A percentile compares a stretch with the other conserved stretches of the same genome.
phyloP scores from a whole-genome alignment of 2,797 vertebrate species.

The Sandelia bainsii region DNA sequence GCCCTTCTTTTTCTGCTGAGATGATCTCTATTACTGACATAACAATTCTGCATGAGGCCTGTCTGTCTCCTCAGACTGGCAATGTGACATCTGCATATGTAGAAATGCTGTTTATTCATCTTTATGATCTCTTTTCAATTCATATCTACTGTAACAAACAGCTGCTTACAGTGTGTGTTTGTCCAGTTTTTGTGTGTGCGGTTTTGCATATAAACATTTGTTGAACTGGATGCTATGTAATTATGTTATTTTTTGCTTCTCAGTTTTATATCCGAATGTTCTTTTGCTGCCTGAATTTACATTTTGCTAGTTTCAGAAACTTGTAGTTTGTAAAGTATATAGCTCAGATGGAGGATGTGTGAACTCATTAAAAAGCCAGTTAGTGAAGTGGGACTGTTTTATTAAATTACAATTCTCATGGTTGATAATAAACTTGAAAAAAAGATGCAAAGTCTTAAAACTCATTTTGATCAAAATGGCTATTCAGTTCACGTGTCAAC shows the following conservation, averaged over 20 bases:
- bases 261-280: neutral
- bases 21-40: neutral
- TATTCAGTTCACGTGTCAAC: too few species aligned
- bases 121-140: constrained; percentile 1
- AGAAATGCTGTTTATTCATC: constrained; percentile 12
- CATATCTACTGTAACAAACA: constrained; percentile 2
- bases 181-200: neutral
- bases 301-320: neutral
- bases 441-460: too few species aligned
- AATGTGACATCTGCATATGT: constrained; percentile 14
- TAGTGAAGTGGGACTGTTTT: too few species aligned
- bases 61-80: neutral
- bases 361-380: too few species aligned
- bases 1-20: constrained; percentile 92
- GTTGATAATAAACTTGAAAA: too few species aligned
- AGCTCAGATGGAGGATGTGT: too few species aligned
- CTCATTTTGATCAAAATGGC: too few species aligned
- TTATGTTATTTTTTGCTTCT: constrained; percentile 1
- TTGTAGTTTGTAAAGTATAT: neutral
- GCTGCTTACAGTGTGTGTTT: neutral
- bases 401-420: too few species aligned
- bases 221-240: neutral
- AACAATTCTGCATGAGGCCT: neutral
- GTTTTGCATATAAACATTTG: neutral
- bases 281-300: constrained; percentile 16